phyloP scores from a whole-genome alignment of 2,797 vertebrate genomes.

The Paramormyrops hopkinsi region DNA sequence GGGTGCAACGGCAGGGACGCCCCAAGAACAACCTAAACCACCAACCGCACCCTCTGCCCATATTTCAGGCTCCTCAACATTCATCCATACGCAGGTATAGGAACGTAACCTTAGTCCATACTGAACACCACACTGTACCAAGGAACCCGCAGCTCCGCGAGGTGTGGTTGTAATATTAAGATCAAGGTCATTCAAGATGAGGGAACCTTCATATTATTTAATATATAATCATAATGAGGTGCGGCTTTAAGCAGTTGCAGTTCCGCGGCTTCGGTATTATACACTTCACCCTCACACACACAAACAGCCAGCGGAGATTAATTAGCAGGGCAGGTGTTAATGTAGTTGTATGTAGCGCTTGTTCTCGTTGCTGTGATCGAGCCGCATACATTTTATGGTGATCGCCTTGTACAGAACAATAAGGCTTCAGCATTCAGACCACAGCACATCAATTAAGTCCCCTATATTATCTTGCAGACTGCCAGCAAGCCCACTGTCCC shows the following conservation, averaged over 20 bases:
- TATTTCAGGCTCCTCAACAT: neutral
- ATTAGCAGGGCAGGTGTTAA: constrained; percentile 4
- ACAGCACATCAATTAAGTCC: constrained; percentile 8
- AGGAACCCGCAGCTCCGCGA: neutral
- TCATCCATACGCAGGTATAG: neutral
- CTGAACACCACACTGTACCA: neutral
- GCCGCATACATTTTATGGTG: neutral
- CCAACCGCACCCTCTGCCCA: neutral
- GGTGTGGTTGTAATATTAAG: neutral
- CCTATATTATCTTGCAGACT: neutral
- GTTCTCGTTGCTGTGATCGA: neutral
- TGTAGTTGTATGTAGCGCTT: neutral
- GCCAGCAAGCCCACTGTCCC: constrained; percentile 28
- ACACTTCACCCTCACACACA: neutral
- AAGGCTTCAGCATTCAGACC: neutral
- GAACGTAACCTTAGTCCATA: neutral
- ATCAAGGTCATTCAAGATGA: neutral
- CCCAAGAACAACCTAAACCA: neutral
- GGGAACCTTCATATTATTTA: neutral
- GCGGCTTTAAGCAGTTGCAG: neutral
- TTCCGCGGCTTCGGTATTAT: neutral
- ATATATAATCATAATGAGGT: neutral
- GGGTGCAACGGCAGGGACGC: neutral
- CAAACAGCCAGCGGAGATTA: neutral
- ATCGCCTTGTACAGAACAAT: constrained; percentile 1